A percentile compares a stretch with the other conserved stretches of the same genome.
Evolutionary conservation across 2,113 vertebrate genomes (phyloP).

Genomic region (Leiothrix lutea): DNA sequence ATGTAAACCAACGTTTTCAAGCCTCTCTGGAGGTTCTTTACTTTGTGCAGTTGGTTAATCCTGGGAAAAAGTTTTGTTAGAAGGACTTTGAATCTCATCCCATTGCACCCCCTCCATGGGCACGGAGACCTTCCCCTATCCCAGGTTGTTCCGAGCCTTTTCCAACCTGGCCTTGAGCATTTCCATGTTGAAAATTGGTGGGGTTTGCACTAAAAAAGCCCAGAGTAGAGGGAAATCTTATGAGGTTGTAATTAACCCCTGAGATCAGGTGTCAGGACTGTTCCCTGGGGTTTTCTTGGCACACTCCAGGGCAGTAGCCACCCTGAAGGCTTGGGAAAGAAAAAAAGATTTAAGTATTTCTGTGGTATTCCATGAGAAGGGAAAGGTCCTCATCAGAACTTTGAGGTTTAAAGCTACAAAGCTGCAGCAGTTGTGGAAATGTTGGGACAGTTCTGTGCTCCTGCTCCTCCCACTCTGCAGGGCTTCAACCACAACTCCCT

Average conservation of each 20-base stretch:
- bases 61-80: too few relatives aligned
- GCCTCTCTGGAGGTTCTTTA: neutral
- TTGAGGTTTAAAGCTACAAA: neutral
- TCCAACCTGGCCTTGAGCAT: neutral
- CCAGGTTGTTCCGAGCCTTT: neutral
- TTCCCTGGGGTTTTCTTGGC: neutral
- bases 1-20: neutral
- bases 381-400: neutral
- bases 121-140: neutral
- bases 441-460: neutral
- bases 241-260: neutral
- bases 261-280: neutral
- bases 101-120: neutral
- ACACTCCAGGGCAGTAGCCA: neutral
- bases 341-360: neutral
- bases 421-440: neutral
- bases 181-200: accelerated
- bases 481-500: accelerated
- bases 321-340: neutral
- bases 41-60: neutral
- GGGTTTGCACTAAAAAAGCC: neutral
- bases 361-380: neutral
- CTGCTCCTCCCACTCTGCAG: accelerated
- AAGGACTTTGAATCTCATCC: neutral
- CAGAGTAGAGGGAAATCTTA: neutral